Base-by-base conservation (phyloP, 2,797 vertebrate genomes). In the Arremon brunneinucha region DNA sequence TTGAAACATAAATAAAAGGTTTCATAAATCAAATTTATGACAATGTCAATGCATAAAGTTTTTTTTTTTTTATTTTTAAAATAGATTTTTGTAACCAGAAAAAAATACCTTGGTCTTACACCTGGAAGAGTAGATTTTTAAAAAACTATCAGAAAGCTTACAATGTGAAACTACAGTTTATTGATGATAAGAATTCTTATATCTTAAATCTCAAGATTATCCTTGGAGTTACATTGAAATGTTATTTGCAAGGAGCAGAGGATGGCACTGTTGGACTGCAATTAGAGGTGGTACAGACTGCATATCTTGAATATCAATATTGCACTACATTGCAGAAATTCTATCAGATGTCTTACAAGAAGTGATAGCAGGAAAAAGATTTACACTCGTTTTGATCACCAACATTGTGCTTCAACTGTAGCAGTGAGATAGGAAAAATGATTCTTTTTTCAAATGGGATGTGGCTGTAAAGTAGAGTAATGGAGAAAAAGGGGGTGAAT, bases 261-360 rank as follows among this genome's bases (percentile, higher is more conserved):
- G 96, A 96, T 97, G 96, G 96, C 97, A 96, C 86, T 97, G 96
- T 97, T 96, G 96, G 88, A 92, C 83, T 95, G 82, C 59, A 96
- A 92, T 96, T 90, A 97, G 68, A 94, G 27, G 27, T 65, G 91
- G 71, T 44, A 71, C 13, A 87, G 55, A 11, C 75, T 84, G 60
- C 34, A 87, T 83, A 92, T 92, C 74, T 94, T 84, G 64, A 92
- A 62, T 85, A 80, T 37, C 59, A 93, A 20, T 18, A 39, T n/a
- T 80, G 44, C 19, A 87, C 52, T 89, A 68, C n/a, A 47, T 72
- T 88, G 64, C 43, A 92, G 41, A 91, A 94, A 67, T 94, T 88
- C 9, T 83, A 53, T 82, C 69, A 81, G 44, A 46, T 69, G 34
- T 49, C 71, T 89, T 75, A 81, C 47, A 89, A 82, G 63, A 83